These are phyloP conservation scores for Panthera tigris DNA, from an alignment of 2,113 vertebrate genomes.

Conservation along the genomic window DNA sequence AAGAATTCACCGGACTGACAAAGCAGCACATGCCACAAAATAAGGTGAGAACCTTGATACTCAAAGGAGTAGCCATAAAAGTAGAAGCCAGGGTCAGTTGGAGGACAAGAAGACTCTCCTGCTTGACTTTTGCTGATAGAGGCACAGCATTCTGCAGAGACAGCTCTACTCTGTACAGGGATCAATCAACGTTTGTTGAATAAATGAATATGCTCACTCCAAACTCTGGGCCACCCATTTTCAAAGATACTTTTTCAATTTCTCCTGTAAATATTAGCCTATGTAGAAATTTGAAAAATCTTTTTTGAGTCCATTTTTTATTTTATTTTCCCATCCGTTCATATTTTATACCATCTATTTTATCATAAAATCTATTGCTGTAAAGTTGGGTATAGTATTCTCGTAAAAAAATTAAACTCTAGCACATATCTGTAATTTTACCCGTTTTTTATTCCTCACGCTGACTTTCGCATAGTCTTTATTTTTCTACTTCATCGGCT, in stretches of 20 bases:
- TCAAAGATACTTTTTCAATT: not conserved
- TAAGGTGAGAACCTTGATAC: not conserved
- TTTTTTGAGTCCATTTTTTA: conserved; percentile 5
- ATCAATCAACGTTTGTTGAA: not conserved
- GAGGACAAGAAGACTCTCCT: not conserved
- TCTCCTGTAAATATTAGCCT: conserved; percentile 36
- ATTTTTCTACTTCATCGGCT: not conserved
- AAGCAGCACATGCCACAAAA: not conserved
- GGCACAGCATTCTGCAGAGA: not conserved
- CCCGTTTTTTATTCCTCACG: not conserved
- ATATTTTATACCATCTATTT: conserved; percentile 37
- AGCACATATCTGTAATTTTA: not conserved
- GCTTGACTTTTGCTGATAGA: not conserved
- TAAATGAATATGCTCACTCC: not conserved
- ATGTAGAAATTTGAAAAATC: not conserved
- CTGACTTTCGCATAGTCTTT: conserved; percentile 9
- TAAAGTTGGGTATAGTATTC: not conserved
- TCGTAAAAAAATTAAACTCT: not conserved
- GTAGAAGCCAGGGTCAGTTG: not conserved
- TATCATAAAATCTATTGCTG: not conserved
- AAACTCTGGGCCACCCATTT: conserved; percentile 18
- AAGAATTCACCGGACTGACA: not conserved
- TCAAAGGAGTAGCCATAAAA: not conserved
- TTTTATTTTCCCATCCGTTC: not conserved
- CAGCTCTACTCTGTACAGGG: not conserved